Percentiles rank a stretch among this genome's conserved stretches.
Evolutionary conservation across 2,797 vertebrate species (phyloP).

Genomic region (Diceros bicornis): DNA sequence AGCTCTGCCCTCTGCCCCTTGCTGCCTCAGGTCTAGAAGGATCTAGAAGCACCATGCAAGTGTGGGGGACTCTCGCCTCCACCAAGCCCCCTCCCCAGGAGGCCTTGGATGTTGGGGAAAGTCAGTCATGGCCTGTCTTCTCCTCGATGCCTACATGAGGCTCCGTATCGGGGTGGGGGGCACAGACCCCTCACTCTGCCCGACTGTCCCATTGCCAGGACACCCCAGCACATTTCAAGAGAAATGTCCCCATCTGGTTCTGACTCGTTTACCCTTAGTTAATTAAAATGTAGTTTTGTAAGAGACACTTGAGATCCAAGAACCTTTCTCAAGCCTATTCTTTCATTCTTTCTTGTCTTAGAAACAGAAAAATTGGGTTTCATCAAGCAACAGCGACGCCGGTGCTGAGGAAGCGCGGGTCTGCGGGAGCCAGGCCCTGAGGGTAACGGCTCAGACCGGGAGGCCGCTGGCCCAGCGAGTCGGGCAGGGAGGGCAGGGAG

Average conservation of each 20-base stretch:
- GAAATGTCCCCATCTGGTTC: conserved; percentile 80
- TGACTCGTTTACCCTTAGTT: conserved; percentile 81
- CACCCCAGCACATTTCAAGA: conserved; percentile 62
- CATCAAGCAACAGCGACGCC: not conserved
- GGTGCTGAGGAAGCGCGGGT: not conserved
- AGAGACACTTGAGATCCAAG: conserved; percentile 81
- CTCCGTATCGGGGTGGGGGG: not conserved
- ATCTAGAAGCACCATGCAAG: not conserved
- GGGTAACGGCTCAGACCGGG: not conserved
- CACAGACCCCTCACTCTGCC: not conserved
- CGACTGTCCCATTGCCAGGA: not conserved
- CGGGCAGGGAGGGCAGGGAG: not conserved
- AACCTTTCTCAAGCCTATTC: conserved; percentile 78
- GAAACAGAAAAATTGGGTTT: conserved; percentile 79
- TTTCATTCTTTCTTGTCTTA: conserved; percentile 75
- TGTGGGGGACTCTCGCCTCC: not conserved
- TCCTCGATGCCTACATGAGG: not conserved
- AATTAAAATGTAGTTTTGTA: conserved; percentile 83
- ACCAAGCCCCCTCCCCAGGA: not conserved
- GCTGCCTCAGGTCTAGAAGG: not conserved
- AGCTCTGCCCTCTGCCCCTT: not conserved
- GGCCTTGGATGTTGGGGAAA: not conserved
- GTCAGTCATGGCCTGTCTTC: not conserved
- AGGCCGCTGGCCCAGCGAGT: not conserved
- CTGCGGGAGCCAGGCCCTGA: not conserved